Evolutionary conservation across 1,140 invertebrate genomes (phyloP), one percentile per base, ranked within the genome.

Genomic region (Apis laboriosa): DNA sequence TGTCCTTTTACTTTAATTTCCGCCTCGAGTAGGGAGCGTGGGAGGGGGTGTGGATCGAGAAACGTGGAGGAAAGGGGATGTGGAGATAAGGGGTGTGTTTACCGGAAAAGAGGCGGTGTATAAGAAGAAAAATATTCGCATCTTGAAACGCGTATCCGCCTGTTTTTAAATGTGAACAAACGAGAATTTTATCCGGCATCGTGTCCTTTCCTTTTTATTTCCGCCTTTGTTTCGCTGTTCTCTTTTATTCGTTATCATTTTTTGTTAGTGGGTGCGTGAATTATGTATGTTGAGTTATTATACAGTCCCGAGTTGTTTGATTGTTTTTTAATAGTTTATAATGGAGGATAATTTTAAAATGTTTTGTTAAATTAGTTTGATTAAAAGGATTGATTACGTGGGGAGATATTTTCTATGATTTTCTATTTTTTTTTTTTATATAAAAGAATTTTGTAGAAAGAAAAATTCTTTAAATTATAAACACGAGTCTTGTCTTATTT

Each of bases 121-220:
- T 43, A 28, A 28, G 61, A 53, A 64, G 75, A 77, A n/a, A 66
- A 77, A 55, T 66, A 64, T 66, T 77, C 61, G 75, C 51, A 66
- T 43, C n/a, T 64, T 55, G 34, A 66, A 77, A 77, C 21, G 51
- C 58, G 61, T 66, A 51, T 66, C 63, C 61, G 43, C 13, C n/a
- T 17, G 28, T 66, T 77, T 51, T 77, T 66, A 77, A 64, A 77
- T 19, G 49, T 0, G 75, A 66, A 77, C 51, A 77, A 77, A 77
- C 24, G 51, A 63, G 60, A 66, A 55, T 77, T 77, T 77, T 66
- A 77, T 77, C 75, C 75, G 61, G 63, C 9, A 21, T 66, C 17
- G 3, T 13, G 73, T 4, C 11, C 60, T 7, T 34, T 28, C 63
- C 43, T 19, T 63, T 4, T 21, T 17, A 61, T 75, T 49, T 8